These are phyloP conservation scores for Gallinago media DNA, from an alignment of 2,113 vertebrate genomes.

Conservation along the genomic window DNA sequence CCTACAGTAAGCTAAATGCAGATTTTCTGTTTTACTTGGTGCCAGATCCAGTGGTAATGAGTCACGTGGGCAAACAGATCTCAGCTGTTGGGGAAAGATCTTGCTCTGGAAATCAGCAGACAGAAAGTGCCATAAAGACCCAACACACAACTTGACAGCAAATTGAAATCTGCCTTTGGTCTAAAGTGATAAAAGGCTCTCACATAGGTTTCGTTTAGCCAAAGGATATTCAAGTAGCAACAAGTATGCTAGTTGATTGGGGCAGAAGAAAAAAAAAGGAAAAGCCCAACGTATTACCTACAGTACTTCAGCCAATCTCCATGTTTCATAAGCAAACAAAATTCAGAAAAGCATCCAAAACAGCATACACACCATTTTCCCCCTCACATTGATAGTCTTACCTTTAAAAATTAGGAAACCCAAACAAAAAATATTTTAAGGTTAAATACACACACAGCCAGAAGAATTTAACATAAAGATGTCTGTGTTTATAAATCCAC, in stretches of 20 bases:
- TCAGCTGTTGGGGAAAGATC: background rate
- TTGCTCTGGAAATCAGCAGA: background rate
- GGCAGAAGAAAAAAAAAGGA: background rate
- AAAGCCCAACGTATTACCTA: background rate
- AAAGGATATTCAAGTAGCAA: background rate
- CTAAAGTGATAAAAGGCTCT: background rate
- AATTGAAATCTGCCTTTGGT: background rate
- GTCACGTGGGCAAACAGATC: background rate
- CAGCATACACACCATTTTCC: rapidly evolving
- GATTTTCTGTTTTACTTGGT: background rate
- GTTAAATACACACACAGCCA: background rate
- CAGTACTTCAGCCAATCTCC: background rate
- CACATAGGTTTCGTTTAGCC: background rate
- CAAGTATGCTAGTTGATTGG: background rate
- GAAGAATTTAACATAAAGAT: background rate
- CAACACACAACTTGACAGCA: background rate
- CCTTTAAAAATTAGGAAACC: background rate
- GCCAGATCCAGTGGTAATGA: background rate
- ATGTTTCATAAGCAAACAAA: background rate
- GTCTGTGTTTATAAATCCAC: background rate
- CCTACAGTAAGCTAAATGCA: background rate
- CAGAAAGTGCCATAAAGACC: background rate
- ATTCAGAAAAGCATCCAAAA: background rate
- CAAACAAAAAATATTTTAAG: background rate
- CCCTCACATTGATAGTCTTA: background rate